phyloP scores from a whole-genome alignment of 1,140 invertebrate genomes.

The Steinernema khuongi region DNA sequence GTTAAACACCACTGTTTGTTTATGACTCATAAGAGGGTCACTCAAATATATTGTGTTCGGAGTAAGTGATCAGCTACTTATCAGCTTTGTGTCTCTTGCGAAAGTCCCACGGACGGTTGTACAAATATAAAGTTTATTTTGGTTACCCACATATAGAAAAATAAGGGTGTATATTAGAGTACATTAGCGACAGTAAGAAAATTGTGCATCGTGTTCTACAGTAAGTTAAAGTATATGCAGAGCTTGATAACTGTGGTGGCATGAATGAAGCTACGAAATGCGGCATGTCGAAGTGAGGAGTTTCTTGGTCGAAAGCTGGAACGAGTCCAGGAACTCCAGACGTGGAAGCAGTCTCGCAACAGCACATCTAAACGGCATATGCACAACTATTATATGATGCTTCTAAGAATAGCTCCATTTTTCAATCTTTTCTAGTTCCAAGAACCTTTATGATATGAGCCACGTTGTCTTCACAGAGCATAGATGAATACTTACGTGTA shows the following conservation, averaged over 20 bases:
- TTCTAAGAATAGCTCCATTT: not conserved
- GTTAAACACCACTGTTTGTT: not conserved
- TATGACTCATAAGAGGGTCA: not conserved
- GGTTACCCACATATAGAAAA: not conserved
- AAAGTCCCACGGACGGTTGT: no score
- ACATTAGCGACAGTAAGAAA: not conserved
- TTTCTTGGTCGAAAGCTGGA: not conserved
- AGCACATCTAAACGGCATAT: not conserved
- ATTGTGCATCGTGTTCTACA: no score
- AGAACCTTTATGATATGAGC: not conserved
- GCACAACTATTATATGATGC: not conserved
- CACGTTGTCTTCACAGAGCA: not conserved
- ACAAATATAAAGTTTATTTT: no score
- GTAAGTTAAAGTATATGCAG: no score
- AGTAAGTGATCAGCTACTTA: not conserved
- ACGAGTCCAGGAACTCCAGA: constrained; percentile 1
- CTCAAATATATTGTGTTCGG: not conserved
- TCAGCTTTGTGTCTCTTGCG: no score
- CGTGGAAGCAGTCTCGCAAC: not conserved
- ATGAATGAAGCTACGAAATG: not conserved
- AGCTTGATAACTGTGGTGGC: no score
- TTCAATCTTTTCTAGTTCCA: not conserved
- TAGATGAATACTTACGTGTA: not conserved
- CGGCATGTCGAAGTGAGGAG: not conserved
- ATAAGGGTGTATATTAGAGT: not conserved